Base-by-base conservation (phyloP, 2,888 invertebrate species). In the Poecilus cupreus region DNA sequence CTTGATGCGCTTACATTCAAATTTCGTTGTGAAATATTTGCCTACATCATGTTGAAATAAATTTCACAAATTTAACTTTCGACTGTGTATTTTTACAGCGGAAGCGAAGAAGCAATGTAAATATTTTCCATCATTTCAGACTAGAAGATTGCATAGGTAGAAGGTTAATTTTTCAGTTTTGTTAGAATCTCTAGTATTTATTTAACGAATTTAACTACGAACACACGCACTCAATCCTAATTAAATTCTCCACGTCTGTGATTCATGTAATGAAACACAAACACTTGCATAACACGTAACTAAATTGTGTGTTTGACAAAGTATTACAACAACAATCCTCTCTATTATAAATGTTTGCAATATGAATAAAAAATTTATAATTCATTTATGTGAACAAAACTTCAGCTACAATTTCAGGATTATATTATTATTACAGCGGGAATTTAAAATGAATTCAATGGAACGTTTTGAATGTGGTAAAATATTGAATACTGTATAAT, bases 81-180 rank as follows among this genome's bases (percentile, higher is more conserved):
- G n/a, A n/a, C 16, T 49, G 49, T 54, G 8, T 1, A 3, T 6
- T 5, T 32, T 6, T 43, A 10, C 13, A 26, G 24, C 24, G 3
- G n/a, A n/a, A n/a, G n/a, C 13, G 8, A 11, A 5, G 2, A 24
- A 24, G n/a, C 26, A 24, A 60, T 2, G n/a, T 60, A 18, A 18
- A 18, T 5, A 5, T 43, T n/a, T n/a, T n/a, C 43, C n/a, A n/a
- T n/a, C n/a, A n/a, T n/a, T n/a, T n/a, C 22, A 18, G 26, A 26
- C 4, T n/a, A 24, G 20, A 51, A 20, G 20, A 20, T 20, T 51
- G 51, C 51, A 20, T 57, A 22, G n/a, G n/a, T n/a, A n/a, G 6
- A 54, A 16, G 51, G 20, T 54, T 24, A 57, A 57, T 22, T 57
- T 57, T 57, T 24, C 8, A 57, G 26, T 57, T 57, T 57, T 26